phyloP scores from a whole-genome alignment of 2,113 vertebrate species.

The Sprattus sprattus region DNA sequence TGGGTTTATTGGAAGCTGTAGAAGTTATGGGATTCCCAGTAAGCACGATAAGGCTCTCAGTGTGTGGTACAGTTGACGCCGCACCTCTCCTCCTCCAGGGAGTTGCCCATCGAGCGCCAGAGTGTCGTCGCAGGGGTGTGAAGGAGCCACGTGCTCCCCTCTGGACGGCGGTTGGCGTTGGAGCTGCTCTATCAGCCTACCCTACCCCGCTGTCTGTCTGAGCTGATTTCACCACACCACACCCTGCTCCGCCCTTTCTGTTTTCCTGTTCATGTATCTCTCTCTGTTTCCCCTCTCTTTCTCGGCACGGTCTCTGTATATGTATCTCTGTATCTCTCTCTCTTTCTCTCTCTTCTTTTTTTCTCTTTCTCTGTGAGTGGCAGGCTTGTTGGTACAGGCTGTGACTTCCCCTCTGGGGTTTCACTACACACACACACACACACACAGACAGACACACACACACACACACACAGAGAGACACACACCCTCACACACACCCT shows the following conservation, averaged over 20 bases:
- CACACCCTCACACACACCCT: not conserved
- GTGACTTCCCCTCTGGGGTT: not conserved
- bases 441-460: not conserved
- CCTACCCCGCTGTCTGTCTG: not conserved
- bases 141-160: not conserved
- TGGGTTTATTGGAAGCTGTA: not conserved
- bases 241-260: not conserved
- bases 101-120: not conserved
- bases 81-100: not conserved
- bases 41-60: not conserved
- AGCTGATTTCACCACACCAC: not conserved
- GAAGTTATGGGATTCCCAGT: not conserved
- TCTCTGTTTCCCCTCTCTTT: not conserved
- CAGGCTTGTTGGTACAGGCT: slow-evolving; percentile 17
- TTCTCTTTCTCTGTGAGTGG: not conserved
- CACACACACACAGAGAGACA: not conserved
- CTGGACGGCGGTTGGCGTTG: not conserved
- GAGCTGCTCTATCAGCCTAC: not conserved
- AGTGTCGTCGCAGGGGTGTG: not conserved
- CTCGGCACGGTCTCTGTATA: slow-evolving; percentile 7
- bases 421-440: not conserved
- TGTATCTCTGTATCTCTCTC: slow-evolving; percentile 41
- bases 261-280: not conserved
- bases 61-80: not conserved
- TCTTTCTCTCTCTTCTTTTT: slow-evolving; percentile 17